These are phyloP conservation scores for Mustela lutreola DNA, from an alignment of 2,113 vertebrate genomes.

Conservation along the genomic window DNA sequence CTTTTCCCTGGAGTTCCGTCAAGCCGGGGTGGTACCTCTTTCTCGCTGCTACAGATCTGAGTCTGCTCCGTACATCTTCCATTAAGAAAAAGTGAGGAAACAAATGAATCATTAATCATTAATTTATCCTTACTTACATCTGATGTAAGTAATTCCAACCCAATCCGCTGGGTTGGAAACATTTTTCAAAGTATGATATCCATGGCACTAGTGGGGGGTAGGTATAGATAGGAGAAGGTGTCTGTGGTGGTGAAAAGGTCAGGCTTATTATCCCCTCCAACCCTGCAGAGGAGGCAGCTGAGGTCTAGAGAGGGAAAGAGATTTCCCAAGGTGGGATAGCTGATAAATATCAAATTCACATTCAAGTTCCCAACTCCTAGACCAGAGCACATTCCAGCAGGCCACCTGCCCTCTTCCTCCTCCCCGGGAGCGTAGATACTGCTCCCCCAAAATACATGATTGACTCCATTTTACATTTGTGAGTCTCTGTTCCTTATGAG, in stretches of 20 bases:
- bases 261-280: neutral
- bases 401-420: neutral
- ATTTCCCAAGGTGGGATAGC: neutral
- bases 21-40: too few species aligned
- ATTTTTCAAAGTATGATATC: conserved; percentile 35
- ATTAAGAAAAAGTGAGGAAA: conserved; percentile 35
- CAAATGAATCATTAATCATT: conserved; percentile 32
- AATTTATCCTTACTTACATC: neutral
- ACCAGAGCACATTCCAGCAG: neutral
- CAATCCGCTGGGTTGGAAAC: neutral
- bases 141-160: too few species aligned
- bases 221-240: neutral
- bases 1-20: neutral
- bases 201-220: neutral
- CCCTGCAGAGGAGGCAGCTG: neutral
- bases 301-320: conserved; percentile 21
- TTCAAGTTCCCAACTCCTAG: neutral
- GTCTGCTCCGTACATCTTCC: neutral
- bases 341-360: neutral
- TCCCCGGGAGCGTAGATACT: neutral
- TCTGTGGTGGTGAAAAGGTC: neutral
- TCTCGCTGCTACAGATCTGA: neutral
- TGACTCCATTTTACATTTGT: neutral
- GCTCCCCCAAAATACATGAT: neutral
- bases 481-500: neutral